Conservation (phyloP, 2,113 vertebrate species). For the Chloropsis cyanopogon region DNA sequence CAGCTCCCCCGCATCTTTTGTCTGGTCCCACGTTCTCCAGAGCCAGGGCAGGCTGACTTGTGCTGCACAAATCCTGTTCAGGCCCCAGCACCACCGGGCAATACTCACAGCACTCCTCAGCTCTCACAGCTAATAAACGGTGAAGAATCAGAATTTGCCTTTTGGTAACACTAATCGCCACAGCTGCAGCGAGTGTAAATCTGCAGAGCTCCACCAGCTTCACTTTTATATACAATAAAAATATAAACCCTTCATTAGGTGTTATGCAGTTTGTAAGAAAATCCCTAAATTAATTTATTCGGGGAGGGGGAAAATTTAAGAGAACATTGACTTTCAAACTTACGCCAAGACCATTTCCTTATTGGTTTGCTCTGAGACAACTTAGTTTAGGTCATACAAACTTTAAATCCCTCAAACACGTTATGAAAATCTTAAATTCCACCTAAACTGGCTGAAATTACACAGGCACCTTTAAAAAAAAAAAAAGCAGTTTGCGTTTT, state of each 20-base stretch:
- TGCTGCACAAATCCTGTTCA: neutral
- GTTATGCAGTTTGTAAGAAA: neutral
- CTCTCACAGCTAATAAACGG: neutral
- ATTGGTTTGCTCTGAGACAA: neutral
- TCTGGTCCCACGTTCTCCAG: neutral
- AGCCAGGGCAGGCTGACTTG: neutral
- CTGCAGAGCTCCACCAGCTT: neutral
- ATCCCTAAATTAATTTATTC: slow-evolving; percentile 1
- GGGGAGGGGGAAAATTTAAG: neutral
- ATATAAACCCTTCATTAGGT: slow-evolving; percentile 3
- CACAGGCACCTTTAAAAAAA: slow-evolving; percentile 64
- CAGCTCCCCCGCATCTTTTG: neutral
- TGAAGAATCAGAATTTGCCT: neutral
- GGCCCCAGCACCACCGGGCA: neutral
- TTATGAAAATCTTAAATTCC: slow-evolving; percentile 42
- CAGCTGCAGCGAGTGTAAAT: neutral
- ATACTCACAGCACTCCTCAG: neutral
- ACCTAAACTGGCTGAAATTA: slow-evolving; percentile 65
- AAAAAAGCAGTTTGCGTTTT: slow-evolving; percentile 50
- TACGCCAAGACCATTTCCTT: neutral
- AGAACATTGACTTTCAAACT: slow-evolving; percentile 15
- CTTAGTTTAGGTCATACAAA: neutral
- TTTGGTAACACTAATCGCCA: neutral
- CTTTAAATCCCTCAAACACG: neutral
- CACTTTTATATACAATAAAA: neutral